Percentiles rank a stretch among this genome's conserved stretches.
Evolutionary conservation across 2,113 vertebrate species (phyloP).

Genomic region (Carassius carassius): DNA sequence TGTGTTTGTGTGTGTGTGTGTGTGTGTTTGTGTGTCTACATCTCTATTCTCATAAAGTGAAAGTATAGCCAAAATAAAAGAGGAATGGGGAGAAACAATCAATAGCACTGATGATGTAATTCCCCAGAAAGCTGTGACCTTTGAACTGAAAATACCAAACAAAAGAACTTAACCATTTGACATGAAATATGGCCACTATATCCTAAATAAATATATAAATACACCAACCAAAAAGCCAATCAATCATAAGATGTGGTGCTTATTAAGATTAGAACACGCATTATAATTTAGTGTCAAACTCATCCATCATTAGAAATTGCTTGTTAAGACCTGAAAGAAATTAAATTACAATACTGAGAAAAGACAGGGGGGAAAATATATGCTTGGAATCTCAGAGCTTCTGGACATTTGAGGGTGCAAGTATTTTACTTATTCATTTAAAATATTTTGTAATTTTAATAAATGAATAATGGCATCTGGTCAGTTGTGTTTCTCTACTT

Average conservation of each 20-base stretch:
- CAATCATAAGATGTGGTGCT: not conserved
- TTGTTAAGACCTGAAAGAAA: no score
- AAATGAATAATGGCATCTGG: no score
- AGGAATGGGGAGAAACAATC: not conserved
- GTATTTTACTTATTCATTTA: no score
- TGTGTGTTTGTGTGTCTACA: slow-evolving; percentile 19
- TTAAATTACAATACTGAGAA: no score
- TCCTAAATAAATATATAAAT: not conserved
- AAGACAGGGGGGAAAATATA: no score
- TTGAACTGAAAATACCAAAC: slow-evolving; percentile 22
- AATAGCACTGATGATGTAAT: slow-evolving; percentile 9
- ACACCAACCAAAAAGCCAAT: not conserved
- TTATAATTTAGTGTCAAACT: not conserved
- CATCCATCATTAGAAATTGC: not conserved
- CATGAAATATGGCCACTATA: not conserved
- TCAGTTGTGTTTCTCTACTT: no score
- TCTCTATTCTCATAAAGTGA: not conserved
- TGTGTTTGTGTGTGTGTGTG: not conserved
- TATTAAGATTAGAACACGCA: not conserved
- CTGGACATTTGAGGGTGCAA: no score
- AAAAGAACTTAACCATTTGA: not conserved
- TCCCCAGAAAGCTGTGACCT: not conserved
- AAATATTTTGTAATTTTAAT: no score
- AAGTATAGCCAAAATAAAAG: not conserved
- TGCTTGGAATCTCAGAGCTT: no score